Base-by-base conservation (phyloP, 2,113 vertebrate genomes). In the Dasypus novemcinctus region DNA sequence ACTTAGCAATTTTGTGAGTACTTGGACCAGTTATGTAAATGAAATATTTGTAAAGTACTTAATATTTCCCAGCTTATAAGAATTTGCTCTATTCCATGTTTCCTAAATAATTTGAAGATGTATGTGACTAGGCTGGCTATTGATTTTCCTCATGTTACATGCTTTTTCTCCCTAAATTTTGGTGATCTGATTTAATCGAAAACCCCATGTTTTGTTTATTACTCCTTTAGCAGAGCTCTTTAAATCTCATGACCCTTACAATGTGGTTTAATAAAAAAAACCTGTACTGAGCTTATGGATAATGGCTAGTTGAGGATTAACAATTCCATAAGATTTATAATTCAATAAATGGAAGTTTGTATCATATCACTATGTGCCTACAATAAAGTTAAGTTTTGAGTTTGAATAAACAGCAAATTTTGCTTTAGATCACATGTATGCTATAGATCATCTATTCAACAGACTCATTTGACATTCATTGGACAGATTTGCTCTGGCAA, bases 11-110 rank as follows among this genome's bases (percentile, higher is more conserved):
- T 59, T 75, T 59, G 36, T 93, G 66, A 76, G 17, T 84, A 61
- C 68, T 52, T 76, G 27, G 6, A n/a, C n/a, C n/a, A n/a, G n/a
- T n/a, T n/a, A n/a, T n/a, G n/a, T n/a, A n/a, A n/a, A n/a, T n/a
- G n/a, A n/a, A n/a, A n/a, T n/a, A n/a, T n/a, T 68, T 54, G n/a
- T 75, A 74, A 69, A 90, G 76, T 91, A 66, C 38, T 91, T 54
- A 18, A 8, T 18, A 41, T 25, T 41, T 93, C 21, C n/a, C 23
- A 29, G 61, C 21, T 95, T 18, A 61, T 13, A 54, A 27, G 33
- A 90, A 64, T 7, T 11, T 63, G 12, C 20, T 74, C 6, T 5
- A 23, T 63, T 76, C 23, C 21, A 12, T 21, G 36, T 29, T 92
- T 94, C 72, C 41, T 12, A 82, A 74, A 83, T 10, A 79, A 68